Evolutionary conservation across 2,797 vertebrate species (phyloP), one percentile per base, ranked within the genome.

Genomic region (Zenarchopterus dispar): DNA sequence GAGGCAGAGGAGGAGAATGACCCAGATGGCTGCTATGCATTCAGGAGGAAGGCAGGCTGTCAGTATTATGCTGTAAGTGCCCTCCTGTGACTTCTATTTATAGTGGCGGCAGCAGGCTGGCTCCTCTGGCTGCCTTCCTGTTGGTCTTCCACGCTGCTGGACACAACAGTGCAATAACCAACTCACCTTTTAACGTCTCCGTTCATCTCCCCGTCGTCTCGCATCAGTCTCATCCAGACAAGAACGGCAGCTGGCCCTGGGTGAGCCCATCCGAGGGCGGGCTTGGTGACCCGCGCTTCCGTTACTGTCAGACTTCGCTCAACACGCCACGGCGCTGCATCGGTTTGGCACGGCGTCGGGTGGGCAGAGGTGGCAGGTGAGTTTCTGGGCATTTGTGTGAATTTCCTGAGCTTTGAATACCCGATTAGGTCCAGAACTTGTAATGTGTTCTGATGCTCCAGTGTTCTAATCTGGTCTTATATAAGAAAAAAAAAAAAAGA

Each of bases 1-100:
- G 98, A 99, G 86, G 95, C 96, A 71, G 98, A 99, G 86, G 98
- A 99, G 82, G 98, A 99, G 81, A 99, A 96, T 71, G 98, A 99
- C 91, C 97, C 97, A 8, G 98, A 99, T 87, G 97, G 97, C 87
- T 93, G 94, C 77, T 99, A 95, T 26, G 96, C 95, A 81, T 99
- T 99, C 93, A 96, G 96, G 88, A 96, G 98, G 93, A 98, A 97
- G 94, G 95, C 96, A 65, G 97, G 96, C 92, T 99, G 97, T 95
- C 96, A 96, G 81, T 99, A 98, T 93, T 96, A 97, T 47, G 91
- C 97, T 93, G 98, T 99, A 94, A 95, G 97, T 93, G 77, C 58
- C 78, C 75, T 78, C 78, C 67, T 72, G 61, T 82, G 82, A 86
- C 87, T 81, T 72, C 81, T 89, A 85, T 89, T 84, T 87, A 74